Evolutionary conservation across 2,888 invertebrate species (phyloP).

Genomic region (Caenorhabditis sp.): DNA sequence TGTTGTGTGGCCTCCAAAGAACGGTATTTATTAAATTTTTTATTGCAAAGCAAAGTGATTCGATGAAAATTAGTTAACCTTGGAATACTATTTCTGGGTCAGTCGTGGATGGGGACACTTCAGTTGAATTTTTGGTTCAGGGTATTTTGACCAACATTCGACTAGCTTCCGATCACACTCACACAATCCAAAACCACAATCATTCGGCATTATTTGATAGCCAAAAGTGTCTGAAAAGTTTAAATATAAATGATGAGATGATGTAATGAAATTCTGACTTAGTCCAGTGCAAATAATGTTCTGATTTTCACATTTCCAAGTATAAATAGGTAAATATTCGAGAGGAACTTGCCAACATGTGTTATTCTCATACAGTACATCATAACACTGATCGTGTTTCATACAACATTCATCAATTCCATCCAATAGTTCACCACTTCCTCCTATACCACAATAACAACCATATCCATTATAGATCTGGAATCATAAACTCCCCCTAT

Average conservation of each 20-base stretch:
- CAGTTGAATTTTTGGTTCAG: conserved; percentile 10
- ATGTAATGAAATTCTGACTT: background rate
- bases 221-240: conserved; percentile 16
- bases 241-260: no score
- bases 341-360: conserved; percentile 19
- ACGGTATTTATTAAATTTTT: no score
- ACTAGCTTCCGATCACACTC: conserved; percentile 24
- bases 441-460: conserved; percentile 30
- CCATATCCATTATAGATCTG: conserved; percentile 31
- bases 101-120: conserved; percentile 18
- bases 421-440: conserved; percentile 17
- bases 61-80: background rate
- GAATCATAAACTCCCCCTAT: background rate
- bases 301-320: conserved; percentile 15
- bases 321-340: conserved; percentile 21
- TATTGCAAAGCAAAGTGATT: background rate
- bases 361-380: background rate
- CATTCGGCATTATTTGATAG: conserved; percentile 12
- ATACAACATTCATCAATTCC: conserved; percentile 28
- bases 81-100: background rate
- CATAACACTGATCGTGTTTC: conserved; percentile 16
- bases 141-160: conserved; percentile 21
- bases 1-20: background rate
- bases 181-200: conserved; percentile 19
- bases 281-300: conserved; percentile 12